A percentile compares a stretch with the other conserved stretches of the same genome.
Evolutionary conservation across 2,113 vertebrate genomes (phyloP).

Genomic region (Dasypus novemcinctus): DNA sequence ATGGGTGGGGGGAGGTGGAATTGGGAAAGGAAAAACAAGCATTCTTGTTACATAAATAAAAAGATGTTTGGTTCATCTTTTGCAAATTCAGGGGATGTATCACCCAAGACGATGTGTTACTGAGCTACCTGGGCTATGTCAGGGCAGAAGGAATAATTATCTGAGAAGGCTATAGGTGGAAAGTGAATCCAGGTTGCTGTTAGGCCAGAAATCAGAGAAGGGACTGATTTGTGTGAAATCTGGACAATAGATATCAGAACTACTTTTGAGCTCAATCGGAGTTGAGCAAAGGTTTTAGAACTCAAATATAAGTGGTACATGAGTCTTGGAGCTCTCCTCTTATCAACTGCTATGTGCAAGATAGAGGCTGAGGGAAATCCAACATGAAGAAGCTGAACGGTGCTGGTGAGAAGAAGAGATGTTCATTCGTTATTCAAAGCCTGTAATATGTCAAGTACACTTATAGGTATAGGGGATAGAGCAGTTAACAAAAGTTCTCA

Average conservation of each 20-base stretch:
- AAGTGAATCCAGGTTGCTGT: neutral
- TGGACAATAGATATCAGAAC: neutral
- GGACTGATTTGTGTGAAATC: neutral
- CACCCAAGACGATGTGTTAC: neutral
- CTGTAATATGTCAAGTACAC: neutral
- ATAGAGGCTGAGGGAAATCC: fast-evolving
- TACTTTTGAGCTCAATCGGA: neutral
- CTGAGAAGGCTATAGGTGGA: neutral
- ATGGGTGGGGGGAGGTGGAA: neutral
- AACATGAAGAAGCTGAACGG: neutral
- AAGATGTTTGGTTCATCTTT: neutral
- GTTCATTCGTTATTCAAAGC: neutral
- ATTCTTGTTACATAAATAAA: neutral
- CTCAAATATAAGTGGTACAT: neutral
- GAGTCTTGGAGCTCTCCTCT: neutral
- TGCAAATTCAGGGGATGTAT: neutral
- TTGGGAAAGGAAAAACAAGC: neutral
- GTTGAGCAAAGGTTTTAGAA: neutral
- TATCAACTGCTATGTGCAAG: neutral
- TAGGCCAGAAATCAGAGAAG: neutral
- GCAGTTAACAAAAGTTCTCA: neutral
- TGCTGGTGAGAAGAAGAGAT: neutral
- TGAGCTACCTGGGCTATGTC: neutral
- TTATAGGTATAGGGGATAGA: neutral
- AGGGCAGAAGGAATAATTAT: neutral